A percentile compares a stretch with the other conserved stretches of the same genome.
Conservation (phyloP, 2,888 invertebrate genomes). For the Yponomeuta plumbellus region DNA sequence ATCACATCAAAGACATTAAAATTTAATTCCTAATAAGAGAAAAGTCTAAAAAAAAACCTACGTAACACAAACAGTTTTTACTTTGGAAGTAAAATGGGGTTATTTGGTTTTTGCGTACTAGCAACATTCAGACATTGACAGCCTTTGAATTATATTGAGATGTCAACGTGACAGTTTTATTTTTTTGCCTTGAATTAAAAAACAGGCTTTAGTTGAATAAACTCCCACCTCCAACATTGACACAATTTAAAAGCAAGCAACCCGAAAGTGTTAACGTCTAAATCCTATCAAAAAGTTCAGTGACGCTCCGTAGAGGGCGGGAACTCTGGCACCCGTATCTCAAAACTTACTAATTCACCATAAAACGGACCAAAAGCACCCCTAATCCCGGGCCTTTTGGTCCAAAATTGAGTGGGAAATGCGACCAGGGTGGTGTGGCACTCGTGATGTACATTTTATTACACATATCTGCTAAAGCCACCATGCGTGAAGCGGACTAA, state of each 20-base stretch:
- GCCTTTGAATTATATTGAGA: too few relatives aligned
- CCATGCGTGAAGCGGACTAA: not conserved
- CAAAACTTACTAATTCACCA: not conserved
- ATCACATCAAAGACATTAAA: too few relatives aligned
- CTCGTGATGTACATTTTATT: constrained; percentile 1
- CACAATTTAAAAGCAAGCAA: not conserved
- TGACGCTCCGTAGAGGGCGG: not conserved
- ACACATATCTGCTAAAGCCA: not conserved
- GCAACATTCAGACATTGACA: too few relatives aligned
- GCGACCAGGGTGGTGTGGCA: not conserved
- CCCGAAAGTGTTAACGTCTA: constrained; percentile 1
- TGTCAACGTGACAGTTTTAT: too few relatives aligned
- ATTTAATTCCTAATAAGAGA: too few relatives aligned
- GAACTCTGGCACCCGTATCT: not conserved
- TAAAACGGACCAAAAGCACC: not conserved
- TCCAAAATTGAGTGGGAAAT: not conserved
- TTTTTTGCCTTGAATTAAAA: too few relatives aligned
- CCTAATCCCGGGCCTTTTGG: not conserved
- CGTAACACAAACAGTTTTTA: too few relatives aligned
- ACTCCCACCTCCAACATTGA: not conserved
- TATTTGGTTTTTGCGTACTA: too few relatives aligned
- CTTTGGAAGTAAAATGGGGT: too few relatives aligned
- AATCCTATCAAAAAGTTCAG: constrained; percentile 10
- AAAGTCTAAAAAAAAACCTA: too few relatives aligned
- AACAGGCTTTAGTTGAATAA: too few relatives aligned